phyloP scores from a whole-genome alignment of 2,113 vertebrate species.

The Xiphophorus maculatus region DNA sequence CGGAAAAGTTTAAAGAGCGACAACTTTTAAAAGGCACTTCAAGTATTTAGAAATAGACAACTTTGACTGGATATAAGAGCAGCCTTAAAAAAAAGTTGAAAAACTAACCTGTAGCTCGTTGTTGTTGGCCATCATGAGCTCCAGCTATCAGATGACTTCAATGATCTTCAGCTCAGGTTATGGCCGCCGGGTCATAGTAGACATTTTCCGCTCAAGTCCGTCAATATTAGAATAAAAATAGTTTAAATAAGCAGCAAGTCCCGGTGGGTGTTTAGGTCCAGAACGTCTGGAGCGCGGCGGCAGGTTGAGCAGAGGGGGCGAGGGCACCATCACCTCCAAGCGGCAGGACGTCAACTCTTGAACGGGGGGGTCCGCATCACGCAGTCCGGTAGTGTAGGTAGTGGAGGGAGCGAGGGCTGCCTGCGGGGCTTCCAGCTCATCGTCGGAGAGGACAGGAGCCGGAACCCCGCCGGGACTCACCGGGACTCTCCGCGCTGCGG shows the following conservation, averaged over 20 bases:
- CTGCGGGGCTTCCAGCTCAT: conserved; percentile 8
- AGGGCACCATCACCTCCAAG: conserved; percentile 53
- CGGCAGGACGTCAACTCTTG: conserved; percentile 50
- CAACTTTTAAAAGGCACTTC: not conserved
- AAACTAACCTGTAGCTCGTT: conserved; percentile 75
- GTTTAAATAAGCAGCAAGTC: not conserved
- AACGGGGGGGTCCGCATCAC: conserved; percentile 51
- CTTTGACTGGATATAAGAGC: not conserved
- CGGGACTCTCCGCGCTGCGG: not conserved
- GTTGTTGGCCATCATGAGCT: conserved; percentile 70
- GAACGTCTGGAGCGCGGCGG: not conserved
- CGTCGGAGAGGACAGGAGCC: conserved; percentile 7
- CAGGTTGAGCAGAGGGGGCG: conserved; percentile 2
- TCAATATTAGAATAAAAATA: not conserved
- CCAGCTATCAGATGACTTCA: conserved; percentile 29
- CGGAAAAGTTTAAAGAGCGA: not conserved
- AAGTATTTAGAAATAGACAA: not conserved
- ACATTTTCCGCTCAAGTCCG: not conserved
- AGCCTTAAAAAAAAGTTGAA: conserved; percentile 13
- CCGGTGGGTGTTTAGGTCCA: not conserved
- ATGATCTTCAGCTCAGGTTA: conserved; percentile 10
- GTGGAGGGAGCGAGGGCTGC: not conserved
- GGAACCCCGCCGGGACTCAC: conserved; percentile 21
- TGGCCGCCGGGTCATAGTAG: conserved; percentile 43
- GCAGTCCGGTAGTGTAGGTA: conserved; percentile 29